These are phyloP conservation scores for Tribolium madens DNA, from an alignment of 1,140 invertebrate genomes.

Conservation along the genomic window DNA sequence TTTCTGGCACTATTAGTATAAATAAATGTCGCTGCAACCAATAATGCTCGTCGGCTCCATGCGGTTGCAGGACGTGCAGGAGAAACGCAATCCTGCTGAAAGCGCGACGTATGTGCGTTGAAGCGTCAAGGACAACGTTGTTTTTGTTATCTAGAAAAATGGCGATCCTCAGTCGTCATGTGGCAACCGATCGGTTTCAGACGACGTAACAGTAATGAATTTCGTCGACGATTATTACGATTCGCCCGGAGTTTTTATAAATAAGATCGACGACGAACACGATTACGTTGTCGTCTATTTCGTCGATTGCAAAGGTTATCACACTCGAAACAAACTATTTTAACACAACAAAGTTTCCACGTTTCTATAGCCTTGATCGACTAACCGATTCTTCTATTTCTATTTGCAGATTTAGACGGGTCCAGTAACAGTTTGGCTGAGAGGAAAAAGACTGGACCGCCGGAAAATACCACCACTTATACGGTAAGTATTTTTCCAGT, in stretches of 20 bases:
- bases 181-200: background rate
- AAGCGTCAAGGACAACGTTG: slow-evolving; percentile 19
- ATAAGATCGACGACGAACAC: slow-evolving; percentile 46
- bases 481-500: slow-evolving; percentile 66
- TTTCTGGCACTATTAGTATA: no score
- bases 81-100: slow-evolving; percentile 21
- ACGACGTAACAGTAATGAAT: slow-evolving; percentile 52
- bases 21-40: slow-evolving; percentile 23
- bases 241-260: slow-evolving; percentile 45
- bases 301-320: slow-evolving; percentile 46
- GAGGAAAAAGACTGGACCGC: slow-evolving; percentile 72
- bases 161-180: slow-evolving; percentile 19
- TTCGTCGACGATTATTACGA: slow-evolving; percentile 61
- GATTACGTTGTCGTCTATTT: slow-evolving; percentile 60
- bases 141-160: slow-evolving; percentile 38
- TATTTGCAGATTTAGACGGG: slow-evolving; percentile 71
- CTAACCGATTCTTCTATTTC: slow-evolving; percentile 54
- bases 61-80: slow-evolving; percentile 13
- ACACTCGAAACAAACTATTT: background rate
- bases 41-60: background rate
- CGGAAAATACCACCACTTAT: slow-evolving; percentile 76
- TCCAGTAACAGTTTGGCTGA: slow-evolving; percentile 65
- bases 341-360: no score
- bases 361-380: slow-evolving; percentile 8
- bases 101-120: slow-evolving; percentile 5